Conservation (phyloP, 2,113 vertebrate genomes). For the Triplophysa siluroides region DNA sequence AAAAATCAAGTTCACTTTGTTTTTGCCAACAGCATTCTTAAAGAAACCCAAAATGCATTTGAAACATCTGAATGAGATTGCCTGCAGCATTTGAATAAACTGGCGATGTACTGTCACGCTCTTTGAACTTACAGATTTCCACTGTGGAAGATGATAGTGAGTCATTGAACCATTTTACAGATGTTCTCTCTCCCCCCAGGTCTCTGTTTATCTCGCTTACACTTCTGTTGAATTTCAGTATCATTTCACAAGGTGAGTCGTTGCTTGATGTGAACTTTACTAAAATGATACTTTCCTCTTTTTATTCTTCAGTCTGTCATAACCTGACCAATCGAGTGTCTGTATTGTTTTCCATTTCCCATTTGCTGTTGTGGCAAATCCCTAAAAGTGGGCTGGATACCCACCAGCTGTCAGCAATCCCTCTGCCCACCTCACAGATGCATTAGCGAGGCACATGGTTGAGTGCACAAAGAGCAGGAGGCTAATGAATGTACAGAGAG, state of each 20-base stretch:
- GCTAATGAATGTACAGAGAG: not conserved
- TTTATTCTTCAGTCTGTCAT: not conserved
- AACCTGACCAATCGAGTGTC: not conserved
- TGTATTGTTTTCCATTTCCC: constrained; percentile 14
- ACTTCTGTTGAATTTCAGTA: constrained; percentile 57
- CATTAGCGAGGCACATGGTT: constrained; percentile 16
- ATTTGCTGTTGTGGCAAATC: not conserved
- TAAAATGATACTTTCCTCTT: not conserved
- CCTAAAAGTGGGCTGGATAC: constrained; percentile 11
- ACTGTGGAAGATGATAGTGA: not conserved
- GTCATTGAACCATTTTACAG: constrained; percentile 29
- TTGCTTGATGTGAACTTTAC: not conserved
- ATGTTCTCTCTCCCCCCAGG: constrained; percentile 27
- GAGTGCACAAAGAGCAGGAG: constrained; percentile 7
- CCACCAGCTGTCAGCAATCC: constrained; percentile 36
- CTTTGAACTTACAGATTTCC: not conserved
- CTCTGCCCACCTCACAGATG: constrained; percentile 9
- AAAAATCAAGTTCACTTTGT: not conserved
- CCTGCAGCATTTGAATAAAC: not conserved
- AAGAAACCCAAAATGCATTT: not conserved
- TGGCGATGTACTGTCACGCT: not conserved
- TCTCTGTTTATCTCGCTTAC: constrained; percentile 47
- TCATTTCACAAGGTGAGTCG: constrained; percentile 66
- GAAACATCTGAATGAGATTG: not conserved
- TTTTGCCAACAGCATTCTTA: not conserved